Conservation (phyloP, 2,888 invertebrate species). For the Nemurella pictetii region DNA sequence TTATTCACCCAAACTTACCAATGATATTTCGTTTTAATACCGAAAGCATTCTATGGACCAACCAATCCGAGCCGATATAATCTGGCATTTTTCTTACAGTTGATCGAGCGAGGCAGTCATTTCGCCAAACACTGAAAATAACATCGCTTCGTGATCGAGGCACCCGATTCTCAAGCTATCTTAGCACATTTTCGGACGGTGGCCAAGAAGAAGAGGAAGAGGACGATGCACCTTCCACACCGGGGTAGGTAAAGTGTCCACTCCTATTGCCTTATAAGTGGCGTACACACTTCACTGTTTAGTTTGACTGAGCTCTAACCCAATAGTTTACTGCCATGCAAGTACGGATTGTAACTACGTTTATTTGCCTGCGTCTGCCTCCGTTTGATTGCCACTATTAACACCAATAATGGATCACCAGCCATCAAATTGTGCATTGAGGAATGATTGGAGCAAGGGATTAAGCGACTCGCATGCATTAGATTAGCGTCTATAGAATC, state of each 20-base stretch:
- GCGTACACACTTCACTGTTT: background rate
- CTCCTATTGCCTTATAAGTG: background rate
- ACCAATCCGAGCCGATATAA: too few species aligned
- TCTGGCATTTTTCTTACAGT: conserved; percentile 51
- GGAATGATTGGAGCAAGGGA: too few species aligned
- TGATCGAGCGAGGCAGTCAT: conserved; percentile 62
- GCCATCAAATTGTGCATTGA: too few species aligned
- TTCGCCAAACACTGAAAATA: conserved; percentile 44
- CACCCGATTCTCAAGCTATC: background rate
- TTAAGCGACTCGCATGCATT: too few species aligned
- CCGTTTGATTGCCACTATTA: too few species aligned
- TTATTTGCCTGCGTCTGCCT: background rate
- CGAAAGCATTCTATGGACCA: too few species aligned
- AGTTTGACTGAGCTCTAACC: background rate
- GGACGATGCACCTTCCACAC: conserved; percentile 9
- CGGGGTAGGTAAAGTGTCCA: background rate
- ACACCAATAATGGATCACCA: too few species aligned
- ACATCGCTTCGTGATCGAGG: conserved; percentile 4
- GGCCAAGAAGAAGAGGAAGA: conserved; percentile 20
- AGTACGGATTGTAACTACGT: background rate
- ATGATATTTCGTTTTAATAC: too few species aligned
- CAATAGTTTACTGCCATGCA: background rate
- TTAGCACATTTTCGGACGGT: conserved; percentile 47
- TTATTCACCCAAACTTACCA: too few species aligned
- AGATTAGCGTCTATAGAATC: too few species aligned